Evolutionary conservation across 2,888 invertebrate genomes (phyloP), one percentile per base, ranked within the genome.

Genomic region (Leptura quadrifasciata): DNA sequence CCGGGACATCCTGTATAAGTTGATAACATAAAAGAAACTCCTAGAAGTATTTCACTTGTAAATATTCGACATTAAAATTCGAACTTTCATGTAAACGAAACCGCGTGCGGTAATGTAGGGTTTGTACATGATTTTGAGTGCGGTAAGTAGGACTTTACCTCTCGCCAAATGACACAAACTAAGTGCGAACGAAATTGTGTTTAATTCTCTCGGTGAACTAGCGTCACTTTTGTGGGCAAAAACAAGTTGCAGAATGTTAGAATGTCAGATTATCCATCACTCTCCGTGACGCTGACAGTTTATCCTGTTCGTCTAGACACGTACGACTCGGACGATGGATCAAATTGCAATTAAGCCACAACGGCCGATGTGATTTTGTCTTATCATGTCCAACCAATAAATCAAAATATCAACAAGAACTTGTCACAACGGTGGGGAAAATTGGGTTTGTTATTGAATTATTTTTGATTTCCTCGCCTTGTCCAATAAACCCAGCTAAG

Each of bases 221-320:
- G 60, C 54, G 74, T 68, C 74, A 67, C 70, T 67, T 74, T 57
- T 58, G 54, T 18, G 70, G 31, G 58, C 57, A 60, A 75, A 72
- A 75, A 75, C 71, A 71, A 75, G 65, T 75, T 67, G 75, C 72
- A 72, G 47, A 72, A 65, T 54, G 75, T 75, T 72, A 72, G 47
- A 72, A 65, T 54, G 75, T 75, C 75, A 24, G 75, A 67, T 75
- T 65, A 75, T 75, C 71, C 65, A 75, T 75, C 75, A 75, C 58
- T 67, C 72, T 71, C 75, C 17, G 18, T 58, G 61, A 10, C 61
- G 68, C 21, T 74, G 74, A 74, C 74, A 60, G 74, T 55, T 65
- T 65, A 20, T 57, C 54, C 74, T 64, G 74, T 61, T 61, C 10
- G 68, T 74, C 74, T 68, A 68, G 74, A 60, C 47, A 68, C 39